Conservation (phyloP, 2,888 invertebrate species). For the Anticlea derivata region DNA sequence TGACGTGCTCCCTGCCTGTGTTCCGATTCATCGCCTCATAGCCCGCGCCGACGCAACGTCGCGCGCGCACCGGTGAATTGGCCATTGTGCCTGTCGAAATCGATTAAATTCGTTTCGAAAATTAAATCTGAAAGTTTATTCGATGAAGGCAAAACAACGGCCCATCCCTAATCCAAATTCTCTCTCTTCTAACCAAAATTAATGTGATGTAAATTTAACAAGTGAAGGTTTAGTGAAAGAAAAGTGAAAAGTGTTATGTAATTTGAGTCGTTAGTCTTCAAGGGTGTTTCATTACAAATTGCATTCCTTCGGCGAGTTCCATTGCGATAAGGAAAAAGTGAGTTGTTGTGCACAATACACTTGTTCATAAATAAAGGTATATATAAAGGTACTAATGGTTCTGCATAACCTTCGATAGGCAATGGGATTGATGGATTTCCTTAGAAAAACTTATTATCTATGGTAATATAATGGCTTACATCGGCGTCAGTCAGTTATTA, state of each 20-base stretch:
- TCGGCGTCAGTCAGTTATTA: too few species aligned
- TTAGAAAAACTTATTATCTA: too few species aligned
- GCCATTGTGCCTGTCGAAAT: conserved; percentile 16
- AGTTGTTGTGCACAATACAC: conserved; percentile 11
- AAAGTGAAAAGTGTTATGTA: conserved; percentile 24
- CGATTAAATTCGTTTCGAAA: conserved; percentile 2
- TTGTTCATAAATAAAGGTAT: too few species aligned
- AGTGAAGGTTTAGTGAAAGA: conserved; percentile 9
- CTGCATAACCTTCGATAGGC: conserved; percentile 12
- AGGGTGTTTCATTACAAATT: conserved; percentile 15
- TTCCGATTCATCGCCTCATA: conserved; percentile 53
- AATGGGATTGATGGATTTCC: not conserved
- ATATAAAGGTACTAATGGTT: too few species aligned
- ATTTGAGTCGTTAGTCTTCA: conserved; percentile 20
- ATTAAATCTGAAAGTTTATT: not conserved
- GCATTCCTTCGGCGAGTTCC: conserved; percentile 9
- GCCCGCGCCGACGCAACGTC: conserved; percentile 36
- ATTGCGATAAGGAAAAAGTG: conserved; percentile 35
- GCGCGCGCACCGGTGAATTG: conserved; percentile 38
- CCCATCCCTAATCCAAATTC: not conserved
- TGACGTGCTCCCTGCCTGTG: conserved; percentile 45
- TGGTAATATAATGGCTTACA: too few species aligned
- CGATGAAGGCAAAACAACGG: not conserved
- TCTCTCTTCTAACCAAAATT: not conserved
- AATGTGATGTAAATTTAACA: not conserved